Base-by-base conservation (phyloP, 2,113 vertebrate genomes). In the Cyprinodon tularosa region DNA sequence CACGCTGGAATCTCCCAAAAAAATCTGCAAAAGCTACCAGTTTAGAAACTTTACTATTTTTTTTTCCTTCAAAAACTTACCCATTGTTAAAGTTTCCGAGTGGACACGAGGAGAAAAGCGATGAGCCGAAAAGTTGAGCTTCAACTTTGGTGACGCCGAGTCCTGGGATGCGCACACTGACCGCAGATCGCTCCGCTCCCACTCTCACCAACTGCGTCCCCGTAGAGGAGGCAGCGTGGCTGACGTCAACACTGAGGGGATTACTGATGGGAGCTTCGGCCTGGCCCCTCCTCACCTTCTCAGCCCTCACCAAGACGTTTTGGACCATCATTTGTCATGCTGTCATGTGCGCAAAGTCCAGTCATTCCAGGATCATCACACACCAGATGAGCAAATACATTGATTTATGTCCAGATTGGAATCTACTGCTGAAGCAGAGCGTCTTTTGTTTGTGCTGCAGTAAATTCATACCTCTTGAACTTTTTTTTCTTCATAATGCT, bases 201-300 rank as follows among this genome's bases (percentile, higher is more conserved):
- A 71, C 78, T 40, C 78, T 50, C 78, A 57, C 66, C 50, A 70
- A 57, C 83, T 20, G 84, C 71, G 88, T 86, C 86, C 71, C 80
- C 78, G 84, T 77, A 87, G 85, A 90, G 88, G 85, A 90, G 91
- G 82, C 84, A 71, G 83, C 78, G 82, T 8, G 63, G 0, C 77
- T 94, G 91, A 94, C 93, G 93, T 94, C 93, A 93, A 62, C 59
- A 6, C 69, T 4, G 72, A 74, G 83, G 84, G 89, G 91, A 90
- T 91, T 89, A 91, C 83, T 77, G 84, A 76, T 82, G 84, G 62
- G 82, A 76, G 80, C 78, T 76, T 40, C 44, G 75, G 68, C 44
- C 68, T 61, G 44, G 38, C 62, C 40, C 48, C 40, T 42, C 68
- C 13, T 7, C 67, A 22, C 63, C 67, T 47, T 48, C 59, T 45